These are phyloP conservation scores for Microcaecilia unicolor DNA, from an alignment of 2,797 vertebrate genomes.

Conservation along the genomic window DNA sequence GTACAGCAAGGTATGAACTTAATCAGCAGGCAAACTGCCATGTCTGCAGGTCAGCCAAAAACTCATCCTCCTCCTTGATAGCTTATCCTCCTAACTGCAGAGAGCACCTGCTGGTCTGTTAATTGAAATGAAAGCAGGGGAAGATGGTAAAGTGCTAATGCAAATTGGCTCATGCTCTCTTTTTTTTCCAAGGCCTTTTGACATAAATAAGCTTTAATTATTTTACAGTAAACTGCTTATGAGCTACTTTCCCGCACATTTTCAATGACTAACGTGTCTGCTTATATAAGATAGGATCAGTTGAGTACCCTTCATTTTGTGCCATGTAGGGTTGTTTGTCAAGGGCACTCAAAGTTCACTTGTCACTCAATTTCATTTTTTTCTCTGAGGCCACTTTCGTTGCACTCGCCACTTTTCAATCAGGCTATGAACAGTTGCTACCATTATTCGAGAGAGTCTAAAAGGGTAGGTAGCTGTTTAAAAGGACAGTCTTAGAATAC, in stretches of 20 bases:
- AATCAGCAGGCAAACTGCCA: slow-evolving; percentile 83
- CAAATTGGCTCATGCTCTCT: slow-evolving; percentile 59
- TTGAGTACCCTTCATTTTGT: slow-evolving; percentile 6
- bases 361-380: slow-evolving; percentile 5
- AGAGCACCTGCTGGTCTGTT: slow-evolving; percentile 90
- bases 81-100: slow-evolving; percentile 70
- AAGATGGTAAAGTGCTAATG: slow-evolving; percentile 50
- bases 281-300: slow-evolving; percentile 42
- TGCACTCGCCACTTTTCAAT: slow-evolving; percentile 11
- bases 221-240: slow-evolving; percentile 54
- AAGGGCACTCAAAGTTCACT: slow-evolving; percentile 3
- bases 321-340: slow-evolving; percentile 10
- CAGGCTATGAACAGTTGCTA: not conserved
- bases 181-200: slow-evolving; percentile 66
- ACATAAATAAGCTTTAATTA: slow-evolving; percentile 86
- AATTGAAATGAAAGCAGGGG: slow-evolving; percentile 77
- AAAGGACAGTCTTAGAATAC: not conserved
- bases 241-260: slow-evolving; percentile 42
- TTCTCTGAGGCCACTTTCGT: slow-evolving; percentile 5
- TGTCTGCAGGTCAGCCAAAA: slow-evolving; percentile 82
- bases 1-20: slow-evolving; percentile 69
- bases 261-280: slow-evolving; percentile 37
- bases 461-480: slow-evolving; percentile 1
- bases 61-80: slow-evolving; percentile 60
- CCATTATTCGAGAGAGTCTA: not conserved